Percentiles rank a stretch among this genome's conserved stretches.
These are phyloP conservation scores for Coregonus sp. DNA, from an alignment of 2,797 vertebrate species.

Conservation along the genomic window DNA sequence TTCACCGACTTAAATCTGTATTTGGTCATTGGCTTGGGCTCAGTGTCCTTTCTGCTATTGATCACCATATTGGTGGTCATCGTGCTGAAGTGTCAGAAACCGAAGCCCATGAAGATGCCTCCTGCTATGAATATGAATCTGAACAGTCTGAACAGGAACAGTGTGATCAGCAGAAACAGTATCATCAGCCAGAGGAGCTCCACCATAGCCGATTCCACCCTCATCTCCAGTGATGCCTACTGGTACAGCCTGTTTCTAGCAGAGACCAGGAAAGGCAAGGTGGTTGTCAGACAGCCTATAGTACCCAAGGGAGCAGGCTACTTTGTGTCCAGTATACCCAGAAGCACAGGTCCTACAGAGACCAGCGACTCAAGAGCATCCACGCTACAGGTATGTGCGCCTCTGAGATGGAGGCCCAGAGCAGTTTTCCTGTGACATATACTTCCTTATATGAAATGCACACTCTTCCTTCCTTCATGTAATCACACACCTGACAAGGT, in stretches of 20 bases:
- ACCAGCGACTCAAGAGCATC: conserved; percentile 79
- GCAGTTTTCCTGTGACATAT: neutral
- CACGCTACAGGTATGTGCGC: conserved; percentile 74
- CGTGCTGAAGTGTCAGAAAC: conserved; percentile 80
- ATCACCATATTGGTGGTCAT: conserved; percentile 80
- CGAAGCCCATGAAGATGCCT: conserved; percentile 71
- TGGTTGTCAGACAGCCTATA: conserved; percentile 79
- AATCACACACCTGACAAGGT: neutral
- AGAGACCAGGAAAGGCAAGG: conserved; percentile 80
- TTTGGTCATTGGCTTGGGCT: conserved; percentile 77
- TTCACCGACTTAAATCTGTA: conserved; percentile 82
- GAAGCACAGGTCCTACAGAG: conserved; percentile 76
- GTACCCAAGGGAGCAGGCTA: conserved; percentile 78
- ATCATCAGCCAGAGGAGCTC: conserved; percentile 80
- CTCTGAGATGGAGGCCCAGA: neutral
- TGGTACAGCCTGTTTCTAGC: conserved; percentile 83
- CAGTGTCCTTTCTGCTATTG: conserved; percentile 78
- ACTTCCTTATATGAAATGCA: neutral
- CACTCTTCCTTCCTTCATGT: neutral
- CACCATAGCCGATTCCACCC: conserved; percentile 79
- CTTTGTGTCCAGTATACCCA: conserved; percentile 80
- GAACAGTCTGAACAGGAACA: conserved; percentile 67
- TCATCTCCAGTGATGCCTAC: conserved; percentile 82
- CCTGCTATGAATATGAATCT: conserved; percentile 37
- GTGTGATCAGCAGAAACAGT: conserved; percentile 74